Base-by-base conservation (phyloP, 2,888 invertebrate species). In the Drosophila niveifrons region DNA sequence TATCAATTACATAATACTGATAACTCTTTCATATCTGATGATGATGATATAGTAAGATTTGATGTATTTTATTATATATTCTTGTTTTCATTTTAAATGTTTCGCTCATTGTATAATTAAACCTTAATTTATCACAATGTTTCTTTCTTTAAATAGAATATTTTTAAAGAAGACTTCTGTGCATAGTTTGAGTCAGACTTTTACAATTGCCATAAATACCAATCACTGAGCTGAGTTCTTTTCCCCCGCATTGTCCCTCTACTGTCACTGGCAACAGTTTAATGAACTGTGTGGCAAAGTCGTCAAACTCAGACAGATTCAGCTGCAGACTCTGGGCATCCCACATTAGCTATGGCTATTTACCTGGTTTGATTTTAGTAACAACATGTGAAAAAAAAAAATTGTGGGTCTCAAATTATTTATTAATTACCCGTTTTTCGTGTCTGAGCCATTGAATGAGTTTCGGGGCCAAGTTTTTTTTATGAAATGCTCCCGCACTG, bases 361-460 rank as follows among this genome's bases (percentile, higher is more conserved):
- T 82, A 77, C 64, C 66, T 41, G 66, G 64, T 39, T 46, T 43
- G 71, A 68, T 61, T 85, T 84, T 78, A 70, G 72, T 69, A 68
- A 51, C 53, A 66, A 82, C 69, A 80, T 78, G 84, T 80, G 75
- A 75, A 78, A 72, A 73, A 57, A n/a, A 72, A 70, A 73, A 57
- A 52, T 43, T 34, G 61, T 63, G 63, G 50, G 80, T 74, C 78
- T 82, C 77, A 87, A 86, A 86, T 82, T 85, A 85, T 82, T 87
- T 87, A 85, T 87, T 86, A 86, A 86, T 87, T 87, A 80, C 80
- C 74, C 72, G 55, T 39, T 46, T 67, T 59, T 55, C 8, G 59
- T 8, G 47, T 53, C 39, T 59, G 47, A 18, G 34, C 29, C 62
- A 53, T 44, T 18, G 31, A 41, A 66, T 46, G 62, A 62, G 63